Base-by-base conservation (phyloP, 2,797 vertebrate genomes). In the Heteromormyrus szaboi region DNA sequence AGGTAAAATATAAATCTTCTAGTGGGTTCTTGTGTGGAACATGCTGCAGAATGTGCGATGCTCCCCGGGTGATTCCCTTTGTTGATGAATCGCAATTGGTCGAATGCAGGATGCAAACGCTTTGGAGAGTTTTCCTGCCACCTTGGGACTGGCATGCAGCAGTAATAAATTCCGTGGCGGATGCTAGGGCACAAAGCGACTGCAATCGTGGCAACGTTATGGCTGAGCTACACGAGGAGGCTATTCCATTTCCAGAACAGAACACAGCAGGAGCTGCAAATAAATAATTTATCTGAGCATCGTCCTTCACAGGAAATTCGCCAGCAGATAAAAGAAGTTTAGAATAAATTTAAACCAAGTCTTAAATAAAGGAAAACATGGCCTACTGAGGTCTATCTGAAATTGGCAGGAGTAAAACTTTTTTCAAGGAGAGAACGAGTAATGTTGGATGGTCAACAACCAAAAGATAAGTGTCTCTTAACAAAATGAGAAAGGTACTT, bases 271-370 rank as follows among this genome's bases (percentile, higher is more conserved):
- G 11, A 56, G 5, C 51, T 53, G 51, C 51, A 25, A 46, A 50
- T 51, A 86, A 86, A 86, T 86, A 14, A 85, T 85, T 53, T 37
- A 33, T 53, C 51, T 86, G 84, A 25, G 29, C 14, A 19, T 9
- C 22, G 2, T 86, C 51, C 84, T 54, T 53, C 84, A 41, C 14
- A 17, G 29, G 33, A 37, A 86, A 54, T 51, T 86, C 14, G 51
- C 84, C 84, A 56, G 29, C 84, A 48, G 79, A 83, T 83, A 48
- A 83, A 83, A 12, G 65, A 76, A 83, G n/a, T 48, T 48, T 83
- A 11, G 8, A 83, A 76, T 41, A 76, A 41, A 76, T 76, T 76
- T 72, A 72, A 72, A 37, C 68, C 33, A 72, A 72, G 14, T 37
- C 33, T 76, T 76, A 41, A 72, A 33, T 37, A 72, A 76, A 33